Evolutionary conservation across 2,797 vertebrate species (phyloP).

Genomic region (Hylomyscus alleni): DNA sequence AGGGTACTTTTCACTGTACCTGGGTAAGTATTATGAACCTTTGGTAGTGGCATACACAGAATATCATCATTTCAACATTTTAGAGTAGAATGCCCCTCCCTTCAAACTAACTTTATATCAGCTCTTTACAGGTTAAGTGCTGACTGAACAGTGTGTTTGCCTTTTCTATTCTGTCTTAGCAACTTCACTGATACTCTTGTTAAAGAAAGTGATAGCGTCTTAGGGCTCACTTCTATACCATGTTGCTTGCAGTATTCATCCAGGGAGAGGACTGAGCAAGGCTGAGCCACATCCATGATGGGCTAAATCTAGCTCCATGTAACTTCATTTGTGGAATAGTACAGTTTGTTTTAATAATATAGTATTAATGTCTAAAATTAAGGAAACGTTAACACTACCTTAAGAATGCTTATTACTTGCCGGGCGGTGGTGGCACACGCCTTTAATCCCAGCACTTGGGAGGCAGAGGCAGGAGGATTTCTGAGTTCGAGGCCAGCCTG

Average conservation of each 20-base stretch:
- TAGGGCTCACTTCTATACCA: not conserved
- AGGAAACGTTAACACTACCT: not conserved
- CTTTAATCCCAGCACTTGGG: no score
- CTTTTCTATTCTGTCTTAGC: not conserved
- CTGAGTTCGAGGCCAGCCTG: no score
- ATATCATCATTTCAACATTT: not conserved
- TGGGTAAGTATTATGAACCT: conserved; percentile 68
- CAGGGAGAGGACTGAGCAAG: not conserved
- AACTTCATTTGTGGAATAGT: not conserved
- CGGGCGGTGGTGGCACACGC: no score
- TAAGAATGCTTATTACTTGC: not conserved
- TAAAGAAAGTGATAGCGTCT: not conserved
- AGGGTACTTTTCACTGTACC: not conserved
- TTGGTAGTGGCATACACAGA: conserved; percentile 7
- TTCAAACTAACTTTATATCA: not conserved
- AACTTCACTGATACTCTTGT: not conserved
- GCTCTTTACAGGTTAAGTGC: not conserved
- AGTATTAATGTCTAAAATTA: not conserved
- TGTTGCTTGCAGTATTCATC: not conserved
- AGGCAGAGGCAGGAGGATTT: no score
- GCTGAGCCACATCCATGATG: not conserved
- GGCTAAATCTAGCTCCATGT: not conserved
- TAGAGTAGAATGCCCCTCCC: not conserved
- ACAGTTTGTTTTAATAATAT: not conserved
- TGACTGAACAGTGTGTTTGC: not conserved